Evolutionary conservation across 2,888 invertebrate genomes (phyloP), one percentile per base, ranked within the genome.

Genomic region (Xestia ashworthii): DNA sequence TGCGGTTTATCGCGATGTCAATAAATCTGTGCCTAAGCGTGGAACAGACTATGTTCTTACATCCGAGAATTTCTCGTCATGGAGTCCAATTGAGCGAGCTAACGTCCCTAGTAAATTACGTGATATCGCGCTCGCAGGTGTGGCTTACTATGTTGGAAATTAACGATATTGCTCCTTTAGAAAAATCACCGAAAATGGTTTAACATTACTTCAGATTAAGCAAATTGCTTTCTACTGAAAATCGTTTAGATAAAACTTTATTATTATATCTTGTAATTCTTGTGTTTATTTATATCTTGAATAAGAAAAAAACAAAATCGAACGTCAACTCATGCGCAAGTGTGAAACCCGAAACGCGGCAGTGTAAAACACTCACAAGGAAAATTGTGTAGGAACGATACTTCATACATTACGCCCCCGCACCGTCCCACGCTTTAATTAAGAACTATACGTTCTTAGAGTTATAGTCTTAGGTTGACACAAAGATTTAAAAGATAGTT

Each of bases 1-100:
- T 89, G 88, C 90, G 90, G 95, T 93, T 95, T 95, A 96, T 95
- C 95, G 93, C 92, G 89, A 93, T 92, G 91, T 91, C 94, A 93
- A 95, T 96, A 95, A 95, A 95, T 95, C 92, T 91, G 88, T 84
- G 91, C 88, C 86, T 89, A 90, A 90, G 89, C 91, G 89, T 84
- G 85, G 88, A 90, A 86, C 89, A 88, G 85, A 90, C 90, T 92
- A 84, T 83, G 92, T 92, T 93, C 93, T 93, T 93, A 92, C 89
- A 88, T 87, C 80, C 82, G 87, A 90, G 88, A 85, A 90, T 91
- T 82, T 81, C 82, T 82, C 83, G 89, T 88, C 88, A 88, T 87
- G 84, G 81, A 81, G 78, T 84, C 80, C 88, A 89, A 90, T 90
- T 89, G 89, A 88, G 86, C 85, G 81, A 68, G 85, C 82, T 84